phyloP scores from a whole-genome alignment of 2,113 vertebrate species.

The Excalfactoria chinensis region DNA sequence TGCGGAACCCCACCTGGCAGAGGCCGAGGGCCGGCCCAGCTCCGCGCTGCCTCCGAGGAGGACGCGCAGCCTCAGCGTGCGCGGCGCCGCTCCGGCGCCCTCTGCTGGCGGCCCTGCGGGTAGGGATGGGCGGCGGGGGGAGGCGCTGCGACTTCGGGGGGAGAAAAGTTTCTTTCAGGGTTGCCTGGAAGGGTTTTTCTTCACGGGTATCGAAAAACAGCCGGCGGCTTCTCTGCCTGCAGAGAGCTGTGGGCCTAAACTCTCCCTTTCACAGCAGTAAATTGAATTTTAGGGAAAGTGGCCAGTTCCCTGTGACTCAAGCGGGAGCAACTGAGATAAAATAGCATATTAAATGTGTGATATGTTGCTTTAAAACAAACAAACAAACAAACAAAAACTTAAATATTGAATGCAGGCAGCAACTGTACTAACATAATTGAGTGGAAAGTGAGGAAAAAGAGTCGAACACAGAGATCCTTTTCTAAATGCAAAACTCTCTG shows the following conservation, averaged over 20 bases:
- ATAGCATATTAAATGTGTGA: background rate
- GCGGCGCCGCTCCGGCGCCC: background rate
- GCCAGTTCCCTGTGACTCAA: background rate
- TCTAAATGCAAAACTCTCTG: background rate
- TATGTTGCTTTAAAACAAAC: background rate
- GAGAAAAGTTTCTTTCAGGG: no score
- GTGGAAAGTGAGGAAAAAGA: background rate
- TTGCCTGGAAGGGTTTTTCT: no score
- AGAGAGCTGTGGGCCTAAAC: background rate
- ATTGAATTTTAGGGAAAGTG: background rate
- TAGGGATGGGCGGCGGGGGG: no score
- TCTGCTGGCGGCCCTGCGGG: background rate
- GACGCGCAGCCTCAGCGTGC: background rate
- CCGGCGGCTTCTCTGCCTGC: no score
- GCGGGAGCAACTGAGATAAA: background rate
- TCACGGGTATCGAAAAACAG: background rate
- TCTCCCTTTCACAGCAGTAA: background rate
- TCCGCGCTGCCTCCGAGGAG: no score
- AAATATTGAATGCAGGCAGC: background rate
- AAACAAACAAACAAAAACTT: no score
- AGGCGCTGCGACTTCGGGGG: no score
- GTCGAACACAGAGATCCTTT: fast-evolving
- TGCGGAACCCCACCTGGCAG: no score
- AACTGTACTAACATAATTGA: background rate
- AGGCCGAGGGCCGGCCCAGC: no score